Evolutionary conservation across 2,797 vertebrate genomes (phyloP).

Genomic region (Dipus sagitta): DNA sequence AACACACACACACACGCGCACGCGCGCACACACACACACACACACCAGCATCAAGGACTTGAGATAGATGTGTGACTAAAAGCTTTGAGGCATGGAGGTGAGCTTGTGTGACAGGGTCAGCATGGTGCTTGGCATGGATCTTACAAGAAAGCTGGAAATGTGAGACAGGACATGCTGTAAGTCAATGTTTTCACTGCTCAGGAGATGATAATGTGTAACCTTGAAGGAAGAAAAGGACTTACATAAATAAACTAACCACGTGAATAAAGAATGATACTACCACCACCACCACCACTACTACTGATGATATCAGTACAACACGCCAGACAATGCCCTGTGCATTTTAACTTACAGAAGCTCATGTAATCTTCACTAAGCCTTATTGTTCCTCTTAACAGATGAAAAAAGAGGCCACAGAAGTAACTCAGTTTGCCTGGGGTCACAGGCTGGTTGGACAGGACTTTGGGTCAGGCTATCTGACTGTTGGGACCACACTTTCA

Average conservation of each 20-base stretch:
- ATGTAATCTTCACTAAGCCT: conserved; percentile 14
- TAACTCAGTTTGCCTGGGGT: neutral
- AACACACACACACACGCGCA: neutral
- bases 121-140: neutral
- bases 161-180: neutral
- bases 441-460: neutral
- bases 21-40: neutral
- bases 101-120: neutral
- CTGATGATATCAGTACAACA: neutral
- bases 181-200: neutral
- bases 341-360: neutral
- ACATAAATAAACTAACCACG: conserved; percentile 6
- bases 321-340: neutral
- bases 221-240: neutral
- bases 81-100: neutral
- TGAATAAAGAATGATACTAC: conserved; percentile 10
- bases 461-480: neutral
- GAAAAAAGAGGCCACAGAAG: conserved; percentile 1
- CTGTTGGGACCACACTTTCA: neutral
- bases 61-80: neutral
- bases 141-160: neutral
- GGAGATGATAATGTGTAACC: neutral
- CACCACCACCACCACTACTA: too few species aligned
- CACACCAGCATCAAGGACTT: neutral
- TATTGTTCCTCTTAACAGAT: neutral